Base-by-base conservation (phyloP, 2,113 vertebrate species). In the Indicator indicator region DNA sequence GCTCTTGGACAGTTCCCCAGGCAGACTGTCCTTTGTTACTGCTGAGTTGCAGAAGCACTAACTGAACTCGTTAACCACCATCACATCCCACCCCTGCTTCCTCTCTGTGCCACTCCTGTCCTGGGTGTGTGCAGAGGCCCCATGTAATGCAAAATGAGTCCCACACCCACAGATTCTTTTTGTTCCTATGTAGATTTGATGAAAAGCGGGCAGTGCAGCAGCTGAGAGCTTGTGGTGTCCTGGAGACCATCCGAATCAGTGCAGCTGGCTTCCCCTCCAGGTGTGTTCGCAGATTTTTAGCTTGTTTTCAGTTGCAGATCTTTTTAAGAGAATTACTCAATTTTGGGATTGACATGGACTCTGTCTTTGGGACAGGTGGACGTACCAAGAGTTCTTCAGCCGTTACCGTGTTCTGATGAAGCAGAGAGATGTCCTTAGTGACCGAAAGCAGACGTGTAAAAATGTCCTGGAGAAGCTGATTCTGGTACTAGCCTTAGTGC, bases 381-480 rank as follows among this genome's bases (percentile, higher is more conserved):
- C 99, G 0, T 99, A 99, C 95, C 99, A 99, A 89, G 99, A 99
- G 97, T 99, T 99, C 98, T 99, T 99, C 94, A 99, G 99, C 89
- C 99, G 99, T 14, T 99, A 99, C 94, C 98, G 99, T 88, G 99
- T 99, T 78, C 97, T 99, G 82, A 99, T 99, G 99, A 99, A 98
- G 95, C 99, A 99, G 96, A 99, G 98, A 92, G 99, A 99, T 82
- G 99, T 99, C 50, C 98, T 99, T 36, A 81, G 98, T 75, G 99
- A 99, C 95, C 98, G 98, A 94, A 99, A 99, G 94, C 97, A 99
- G 96, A 99, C 99, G 0, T 99, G 99, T 97, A 99, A 96, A 97
- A 99, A 99, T 40, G 99, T 99, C 36, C 96, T 99, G 97, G 99
- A 99, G 96, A 99, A 98, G 84, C 98, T 99, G 56, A 99, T 99